Base-by-base conservation (phyloP, 2,888 invertebrate genomes). In the Notocelia uddmanniana region DNA sequence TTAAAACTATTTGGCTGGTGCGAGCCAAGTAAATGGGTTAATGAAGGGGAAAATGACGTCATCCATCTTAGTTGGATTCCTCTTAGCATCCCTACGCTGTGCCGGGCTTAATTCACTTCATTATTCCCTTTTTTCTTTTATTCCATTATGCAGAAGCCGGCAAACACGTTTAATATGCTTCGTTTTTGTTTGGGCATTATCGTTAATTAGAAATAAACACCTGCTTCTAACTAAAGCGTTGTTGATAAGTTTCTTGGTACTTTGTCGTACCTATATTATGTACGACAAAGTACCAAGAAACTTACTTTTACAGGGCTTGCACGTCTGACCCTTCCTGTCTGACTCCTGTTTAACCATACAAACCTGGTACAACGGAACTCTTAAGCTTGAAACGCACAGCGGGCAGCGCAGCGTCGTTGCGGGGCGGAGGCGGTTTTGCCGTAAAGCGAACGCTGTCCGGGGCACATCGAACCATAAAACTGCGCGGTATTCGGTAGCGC, bases 41-140 rank as follows among this genome's bases (percentile, higher is more conserved):
- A 91, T 91, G 90, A 91, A 90, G 85, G 82, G 87, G 87, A 88
- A 89, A 91, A 91, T 91, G 84, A 90, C 87, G 84, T 88, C 89
- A 90, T 92, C 88, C 85, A 88, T 92, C 91, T 91, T 91, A 89
- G 88, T 89, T 88, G 89, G 85, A 89, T 88, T 87, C 85, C 85
- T 87, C 85, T 87, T 85, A 88, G 88, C 84, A 85, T 86, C 87
- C 83, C 81, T 80, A 80, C 81, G 80, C 79, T 80, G 79, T 79
- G 80, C 84, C 80, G 78, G 77, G 81, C 85, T 88, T 89, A 87
- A 89, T 90, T 90, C 83, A 85, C 84, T 89, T 89, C 88, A 89
- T 91, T 90, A 89, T 86, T 86, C 84, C 8, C 86, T 84, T 84
- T 86, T 73, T 74, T 72, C 66, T 82, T 83, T 84, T 80, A 80